Evolutionary conservation across 2,888 invertebrate species (phyloP), one percentile per base, ranked within the genome.

Genomic region (Polietes domitor): DNA sequence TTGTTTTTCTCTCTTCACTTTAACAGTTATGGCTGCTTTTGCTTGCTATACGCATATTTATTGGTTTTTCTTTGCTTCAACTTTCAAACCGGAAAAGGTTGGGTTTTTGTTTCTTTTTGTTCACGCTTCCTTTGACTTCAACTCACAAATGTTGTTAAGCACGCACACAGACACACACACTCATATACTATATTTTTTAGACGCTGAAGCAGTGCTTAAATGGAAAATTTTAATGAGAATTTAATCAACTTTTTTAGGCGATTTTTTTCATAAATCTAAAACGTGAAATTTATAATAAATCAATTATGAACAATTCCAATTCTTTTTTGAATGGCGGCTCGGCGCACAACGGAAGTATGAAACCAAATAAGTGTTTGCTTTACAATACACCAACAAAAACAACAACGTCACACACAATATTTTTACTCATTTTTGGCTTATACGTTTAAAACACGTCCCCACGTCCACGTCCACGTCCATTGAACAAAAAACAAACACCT

Each of bases 81-180:
- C 43, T 37, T 43, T 68, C 21, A 78, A 84, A 84, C 83, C 83
- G 83, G 81, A 84, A 81, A 80, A 84, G 81, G 81, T 80, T 71
- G 83, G 78, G 77, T 78, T 78, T 55, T 41, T 55, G 77, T 78
- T 78, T 55, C 55, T 55, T 26, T 70, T 68, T 32, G 2, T 32
- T 21, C 10, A 43, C 15, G 68, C 83, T 78, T 84, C 83, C 83
- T 75, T 84, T 84, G 19, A 65, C 65, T 32, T 74, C n/a, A 68
- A 53, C 50, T 68, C 55, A 55, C 53, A 24, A 61, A 50, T 9
- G 2, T 7, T 2, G 17, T 19, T 70, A 12, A 24, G 6, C 32
- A 37, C 24, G 4, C 15, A 43, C 26, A 58, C 26, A 43, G 26
- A 24, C 24, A 32, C 19, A 58, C 43, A 43, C 28, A 21, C 21